Conservation (phyloP, 2,113 vertebrate genomes). For the Delphinus delphis region DNA sequence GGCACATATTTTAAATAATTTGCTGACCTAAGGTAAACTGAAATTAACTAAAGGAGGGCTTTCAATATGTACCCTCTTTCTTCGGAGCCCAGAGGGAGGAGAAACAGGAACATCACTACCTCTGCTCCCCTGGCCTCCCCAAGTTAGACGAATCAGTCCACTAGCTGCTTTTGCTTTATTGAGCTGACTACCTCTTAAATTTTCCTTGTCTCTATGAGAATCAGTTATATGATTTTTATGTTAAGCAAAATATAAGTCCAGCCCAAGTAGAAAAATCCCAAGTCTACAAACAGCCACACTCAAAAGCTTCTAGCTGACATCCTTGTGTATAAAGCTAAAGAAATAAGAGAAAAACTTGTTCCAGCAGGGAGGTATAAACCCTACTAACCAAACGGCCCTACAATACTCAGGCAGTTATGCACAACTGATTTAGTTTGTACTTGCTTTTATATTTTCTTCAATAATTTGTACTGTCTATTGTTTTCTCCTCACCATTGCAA, state of each 20-base stretch:
- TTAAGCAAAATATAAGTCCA: slow-evolving; percentile 28
- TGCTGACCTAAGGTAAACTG: neutral
- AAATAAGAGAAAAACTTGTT: slow-evolving; percentile 2
- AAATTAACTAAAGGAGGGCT: neutral
- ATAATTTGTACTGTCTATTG: neutral
- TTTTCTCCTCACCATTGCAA: slow-evolving; percentile 21
- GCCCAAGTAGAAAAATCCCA: neutral
- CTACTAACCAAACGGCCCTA: neutral
- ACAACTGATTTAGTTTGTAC: neutral
- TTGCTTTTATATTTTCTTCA: slow-evolving; percentile 40
- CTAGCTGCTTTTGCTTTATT: neutral
- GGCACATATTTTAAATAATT: slow-evolving; percentile 18
- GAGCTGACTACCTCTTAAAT: neutral
- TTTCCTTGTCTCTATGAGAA: neutral
- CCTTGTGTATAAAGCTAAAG: slow-evolving; percentile 36
- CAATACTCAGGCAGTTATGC: neutral
- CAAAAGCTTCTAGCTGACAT: neutral
- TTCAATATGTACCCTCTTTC: neutral
- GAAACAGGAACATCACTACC: neutral
- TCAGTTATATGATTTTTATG: neutral
- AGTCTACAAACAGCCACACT: slow-evolving; percentile 7
- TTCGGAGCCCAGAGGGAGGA: neutral
- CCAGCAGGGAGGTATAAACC: neutral
- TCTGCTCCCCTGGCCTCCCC: neutral
- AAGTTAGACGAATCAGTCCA: neutral